These are phyloP conservation scores for Syngnathus typhle DNA, from an alignment of 2,113 vertebrate genomes.

Conservation along the genomic window DNA sequence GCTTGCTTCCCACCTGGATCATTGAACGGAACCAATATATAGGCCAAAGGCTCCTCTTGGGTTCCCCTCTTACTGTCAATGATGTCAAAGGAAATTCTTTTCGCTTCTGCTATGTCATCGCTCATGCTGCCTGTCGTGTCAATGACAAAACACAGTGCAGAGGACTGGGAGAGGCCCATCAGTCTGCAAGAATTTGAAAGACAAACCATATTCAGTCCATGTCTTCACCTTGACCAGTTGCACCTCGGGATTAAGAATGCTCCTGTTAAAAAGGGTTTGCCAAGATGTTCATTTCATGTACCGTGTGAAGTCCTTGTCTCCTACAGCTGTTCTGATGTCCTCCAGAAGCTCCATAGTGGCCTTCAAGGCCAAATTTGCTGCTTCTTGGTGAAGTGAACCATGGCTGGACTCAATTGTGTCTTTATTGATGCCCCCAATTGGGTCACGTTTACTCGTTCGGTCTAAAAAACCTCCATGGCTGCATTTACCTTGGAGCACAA, in stretches of 20 bases:
- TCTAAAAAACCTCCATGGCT: slow-evolving; percentile 55
- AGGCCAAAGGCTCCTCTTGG: slow-evolving; percentile 50
- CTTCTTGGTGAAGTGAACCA: slow-evolving; percentile 46
- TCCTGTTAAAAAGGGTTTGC: background rate
- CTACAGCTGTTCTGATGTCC: slow-evolving; percentile 50
- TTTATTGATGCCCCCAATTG: slow-evolving; percentile 62
- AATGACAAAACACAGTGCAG: slow-evolving; percentile 63
- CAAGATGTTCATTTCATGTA: slow-evolving; percentile 2
- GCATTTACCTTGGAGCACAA: slow-evolving; percentile 53
- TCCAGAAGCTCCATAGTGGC: slow-evolving; percentile 62
- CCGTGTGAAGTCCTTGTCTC: slow-evolving; percentile 55
- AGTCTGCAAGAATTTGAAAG: slow-evolving; percentile 36
- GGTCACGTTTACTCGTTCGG: slow-evolving; percentile 37
- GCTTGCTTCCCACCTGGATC: slow-evolving; percentile 49
- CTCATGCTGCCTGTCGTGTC: slow-evolving; percentile 69
- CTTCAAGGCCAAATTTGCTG: slow-evolving; percentile 47
- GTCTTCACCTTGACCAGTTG: background rate
- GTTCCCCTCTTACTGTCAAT: slow-evolving; percentile 57
- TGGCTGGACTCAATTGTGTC: slow-evolving; percentile 42
- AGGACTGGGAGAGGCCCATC: slow-evolving; percentile 55
- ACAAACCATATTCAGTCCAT: background rate
- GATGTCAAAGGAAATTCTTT: slow-evolving; percentile 49
- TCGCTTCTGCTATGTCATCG: slow-evolving; percentile 52
- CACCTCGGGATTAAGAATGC: background rate
- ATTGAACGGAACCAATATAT: slow-evolving; percentile 67